Conservation (phyloP, 2,888 invertebrate genomes). For the Junonia oenone region DNA sequence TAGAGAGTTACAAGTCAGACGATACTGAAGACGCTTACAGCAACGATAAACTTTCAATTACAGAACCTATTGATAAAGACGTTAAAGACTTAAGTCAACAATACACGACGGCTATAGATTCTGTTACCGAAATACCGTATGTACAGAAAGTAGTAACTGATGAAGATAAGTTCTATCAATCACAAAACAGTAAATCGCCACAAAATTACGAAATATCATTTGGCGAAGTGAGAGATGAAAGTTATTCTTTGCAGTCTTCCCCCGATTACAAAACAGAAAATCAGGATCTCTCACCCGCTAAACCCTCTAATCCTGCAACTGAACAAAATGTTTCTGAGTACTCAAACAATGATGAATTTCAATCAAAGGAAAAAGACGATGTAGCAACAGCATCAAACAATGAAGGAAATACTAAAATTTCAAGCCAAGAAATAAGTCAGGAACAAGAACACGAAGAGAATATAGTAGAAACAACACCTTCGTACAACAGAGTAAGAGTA, state of each 20-base stretch:
- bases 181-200: slow-evolving; percentile 49
- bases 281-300: slow-evolving; percentile 38
- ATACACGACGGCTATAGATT: slow-evolving; percentile 42
- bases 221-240: slow-evolving; percentile 49
- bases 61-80: slow-evolving; percentile 45
- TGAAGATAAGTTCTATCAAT: slow-evolving; percentile 48
- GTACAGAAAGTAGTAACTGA: slow-evolving; percentile 38
- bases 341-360: slow-evolving; percentile 44
- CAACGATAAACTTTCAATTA: slow-evolving; percentile 56
- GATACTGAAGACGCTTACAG: slow-evolving; percentile 70
- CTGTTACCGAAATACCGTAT: slow-evolving; percentile 48
- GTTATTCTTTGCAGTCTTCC: slow-evolving; percentile 43
- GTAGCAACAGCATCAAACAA: slow-evolving; percentile 10
- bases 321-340: slow-evolving; percentile 47
- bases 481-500: slow-evolving; percentile 64
- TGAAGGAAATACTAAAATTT: slow-evolving; percentile 28
- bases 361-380: slow-evolving; percentile 39
- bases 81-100: slow-evolving; percentile 39
- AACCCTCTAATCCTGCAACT: slow-evolving; percentile 39
- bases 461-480: slow-evolving; percentile 63
- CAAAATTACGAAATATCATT: slow-evolving; percentile 42
- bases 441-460: slow-evolving; percentile 53
- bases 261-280: slow-evolving; percentile 41
- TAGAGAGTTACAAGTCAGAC: slow-evolving; percentile 42
- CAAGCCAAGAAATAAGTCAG: slow-evolving; percentile 36